phyloP scores from a whole-genome alignment of 2,113 vertebrate species.

The Piliocolobus tephrosceles region DNA sequence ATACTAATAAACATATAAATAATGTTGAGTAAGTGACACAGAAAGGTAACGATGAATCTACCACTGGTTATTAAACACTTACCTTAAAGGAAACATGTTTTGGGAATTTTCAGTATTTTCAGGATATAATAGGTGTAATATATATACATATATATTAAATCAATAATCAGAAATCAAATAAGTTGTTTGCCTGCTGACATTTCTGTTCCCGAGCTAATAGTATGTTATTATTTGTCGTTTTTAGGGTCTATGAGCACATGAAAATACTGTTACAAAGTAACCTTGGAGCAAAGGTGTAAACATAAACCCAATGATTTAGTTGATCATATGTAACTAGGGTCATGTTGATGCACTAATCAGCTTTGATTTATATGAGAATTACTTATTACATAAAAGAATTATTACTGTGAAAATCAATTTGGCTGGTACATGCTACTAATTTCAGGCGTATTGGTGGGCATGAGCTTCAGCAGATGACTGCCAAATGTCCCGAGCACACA shows the following conservation, averaged over 20 bases:
- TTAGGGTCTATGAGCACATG: background rate
- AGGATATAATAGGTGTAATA: background rate
- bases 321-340: background rate
- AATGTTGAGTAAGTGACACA: background rate
- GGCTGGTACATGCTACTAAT: background rate
- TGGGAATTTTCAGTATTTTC: background rate
- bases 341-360: background rate
- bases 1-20: background rate
- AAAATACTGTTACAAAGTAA: slow-evolving; percentile 27
- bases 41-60: background rate
- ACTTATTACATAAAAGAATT: background rate
- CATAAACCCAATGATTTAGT: background rate
- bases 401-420: background rate
- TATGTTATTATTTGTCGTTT: background rate
- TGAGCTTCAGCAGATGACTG: background rate
- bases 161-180: slow-evolving; percentile 17
- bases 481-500: background rate
- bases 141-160: background rate
- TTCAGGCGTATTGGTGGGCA: background rate
- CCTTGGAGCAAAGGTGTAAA: background rate
- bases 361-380: background rate
- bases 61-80: background rate
- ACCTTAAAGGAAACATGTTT: background rate
- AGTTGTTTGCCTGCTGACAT: background rate
- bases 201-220: background rate